These are phyloP conservation scores for Eupithecia vulgata DNA, from an alignment of 2,888 invertebrate species.

Conservation along the genomic window DNA sequence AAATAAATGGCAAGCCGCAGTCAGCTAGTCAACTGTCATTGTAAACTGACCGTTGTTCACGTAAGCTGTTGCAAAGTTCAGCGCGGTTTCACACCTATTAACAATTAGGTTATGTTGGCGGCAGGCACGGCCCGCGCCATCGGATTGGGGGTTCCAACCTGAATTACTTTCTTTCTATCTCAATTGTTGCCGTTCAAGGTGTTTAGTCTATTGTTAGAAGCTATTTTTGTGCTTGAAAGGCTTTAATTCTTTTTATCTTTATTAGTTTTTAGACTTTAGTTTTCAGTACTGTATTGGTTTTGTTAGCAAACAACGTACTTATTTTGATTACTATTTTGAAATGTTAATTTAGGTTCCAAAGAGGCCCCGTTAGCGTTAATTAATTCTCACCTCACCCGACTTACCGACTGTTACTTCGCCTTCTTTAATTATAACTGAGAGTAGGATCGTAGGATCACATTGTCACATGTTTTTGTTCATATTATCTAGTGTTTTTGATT, in stretches of 20 bases:
- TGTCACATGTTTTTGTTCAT: too few relatives aligned
- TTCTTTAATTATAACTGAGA: too few relatives aligned
- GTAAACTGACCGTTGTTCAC: neutral
- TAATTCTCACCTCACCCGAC: neutral
- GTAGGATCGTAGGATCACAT: too few relatives aligned
- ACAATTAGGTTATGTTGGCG: constrained; percentile 54
- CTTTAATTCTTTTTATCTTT: neutral
- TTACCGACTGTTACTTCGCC: too few relatives aligned
- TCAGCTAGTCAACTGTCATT: neutral
- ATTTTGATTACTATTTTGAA: neutral
- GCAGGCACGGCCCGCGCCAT: constrained; percentile 53
- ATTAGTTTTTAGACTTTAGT: neutral
- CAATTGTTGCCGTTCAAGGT: constrained; percentile 36
- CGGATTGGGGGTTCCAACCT: constrained; percentile 35
- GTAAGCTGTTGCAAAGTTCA: constrained; percentile 13
- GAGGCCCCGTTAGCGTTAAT: neutral
- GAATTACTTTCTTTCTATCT: constrained; percentile 44
- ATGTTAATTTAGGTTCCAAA: neutral
- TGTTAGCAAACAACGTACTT: neutral
- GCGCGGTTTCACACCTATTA: constrained; percentile 57
- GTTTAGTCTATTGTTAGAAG: constrained; percentile 7
- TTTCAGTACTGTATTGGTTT: neutral
- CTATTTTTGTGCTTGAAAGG: constrained; percentile 11
- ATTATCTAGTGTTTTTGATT: too few relatives aligned
- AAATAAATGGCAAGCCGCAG: neutral